Evolutionary conservation across 2,113 vertebrate species (phyloP).

Genomic region (Ciconia boyciana): DNA sequence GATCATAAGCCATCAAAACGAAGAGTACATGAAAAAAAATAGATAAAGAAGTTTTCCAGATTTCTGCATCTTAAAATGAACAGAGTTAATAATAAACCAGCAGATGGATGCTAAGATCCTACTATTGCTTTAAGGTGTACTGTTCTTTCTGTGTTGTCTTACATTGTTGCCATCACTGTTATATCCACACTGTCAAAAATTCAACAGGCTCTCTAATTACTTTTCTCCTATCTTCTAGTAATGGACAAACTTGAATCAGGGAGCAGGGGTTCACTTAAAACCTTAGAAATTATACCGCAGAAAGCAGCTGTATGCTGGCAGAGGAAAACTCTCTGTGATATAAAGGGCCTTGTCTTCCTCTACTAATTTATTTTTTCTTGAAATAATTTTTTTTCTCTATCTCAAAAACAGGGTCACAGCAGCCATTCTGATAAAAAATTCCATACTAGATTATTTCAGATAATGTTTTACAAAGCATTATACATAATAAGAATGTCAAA

Average conservation of each 20-base stretch:
- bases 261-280: not conserved
- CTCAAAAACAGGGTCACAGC: not conserved
- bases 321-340: not conserved
- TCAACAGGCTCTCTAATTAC: not conserved
- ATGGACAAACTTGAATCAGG: not conserved
- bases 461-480: constrained; percentile 1
- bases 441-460: not conserved
- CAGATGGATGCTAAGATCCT: not conserved
- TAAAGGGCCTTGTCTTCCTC: not conserved
- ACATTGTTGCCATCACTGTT: not conserved
- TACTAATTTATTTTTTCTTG: not conserved
- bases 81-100: not conserved
- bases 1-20: not conserved
- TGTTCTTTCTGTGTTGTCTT: not conserved
- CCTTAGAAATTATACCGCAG: not conserved
- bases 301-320: not conserved
- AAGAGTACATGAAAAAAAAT: not conserved
- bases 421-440: not conserved
- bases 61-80: not conserved
- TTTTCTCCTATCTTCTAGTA: not conserved
- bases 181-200: not conserved
- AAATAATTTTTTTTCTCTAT: not conserved
- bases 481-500: constrained; percentile 11
- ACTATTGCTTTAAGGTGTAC: not conserved
- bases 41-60: not conserved